Base-by-base conservation (phyloP, 1,140 invertebrate genomes). In the Heterodera carotae region DNA sequence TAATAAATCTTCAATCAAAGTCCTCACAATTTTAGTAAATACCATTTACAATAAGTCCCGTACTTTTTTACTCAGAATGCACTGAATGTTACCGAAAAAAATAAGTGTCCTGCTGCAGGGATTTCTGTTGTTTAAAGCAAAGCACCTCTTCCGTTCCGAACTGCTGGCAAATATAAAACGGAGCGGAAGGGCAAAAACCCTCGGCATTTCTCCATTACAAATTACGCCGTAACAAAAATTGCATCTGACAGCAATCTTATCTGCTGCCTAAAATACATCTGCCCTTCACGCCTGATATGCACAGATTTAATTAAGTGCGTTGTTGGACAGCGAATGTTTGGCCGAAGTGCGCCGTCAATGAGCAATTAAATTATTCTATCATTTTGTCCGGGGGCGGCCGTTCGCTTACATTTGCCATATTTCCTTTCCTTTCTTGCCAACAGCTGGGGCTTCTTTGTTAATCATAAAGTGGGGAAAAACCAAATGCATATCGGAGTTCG, bases 251-350 rank as follows among this genome's bases (percentile, higher is more conserved):
- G 12, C 48, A 18, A 56, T 18, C 5, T 15, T 5, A 56, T 56
- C 15, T 56, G 39, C 48, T 56, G 48, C 48, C 22, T 39, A 39
- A 69, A 39, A 69, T 69, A 29, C 27, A 36, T 69, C 67, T 29
- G 22, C 43, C 29, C n/a, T 69, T 69, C n/a, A 33, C 31, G 22
- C 25, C 25, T 69, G 12, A 53, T 53, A 15, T 53, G 48, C 15
- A 7, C 48, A 56, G 48, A 56, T 22, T 43, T 12, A 43, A 43
- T 43, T 56, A 56, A 56, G 48, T 12, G 0, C 12, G 22, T 22
- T 43, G 39, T 43, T 43, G n/a, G n/a, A n/a, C n/a, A n/a, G 39
- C 39, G 39, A 43, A 43, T 6, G 12, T 56, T 56, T 56, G 48
- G 48, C 48, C 15, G 48, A 56, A 56, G 5, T 43, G 39, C 15